These are phyloP conservation scores for Zonotrichia leucophrys DNA, from an alignment of 2,113 vertebrate genomes.

Conservation along the genomic window DNA sequence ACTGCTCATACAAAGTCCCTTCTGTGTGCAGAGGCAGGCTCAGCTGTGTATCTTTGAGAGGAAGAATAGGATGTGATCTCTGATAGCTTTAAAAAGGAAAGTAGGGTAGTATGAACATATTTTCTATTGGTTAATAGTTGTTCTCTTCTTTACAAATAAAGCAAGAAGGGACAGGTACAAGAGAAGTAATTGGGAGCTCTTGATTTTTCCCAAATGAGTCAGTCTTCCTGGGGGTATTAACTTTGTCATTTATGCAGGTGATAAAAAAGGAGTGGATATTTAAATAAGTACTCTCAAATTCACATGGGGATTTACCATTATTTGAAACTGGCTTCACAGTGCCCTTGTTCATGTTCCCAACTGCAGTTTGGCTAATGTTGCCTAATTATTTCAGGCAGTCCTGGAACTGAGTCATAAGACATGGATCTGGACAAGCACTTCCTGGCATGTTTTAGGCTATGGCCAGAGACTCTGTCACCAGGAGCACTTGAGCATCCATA, in stretches of 20 bases:
- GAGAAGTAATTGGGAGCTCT: background rate
- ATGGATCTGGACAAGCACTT: background rate
- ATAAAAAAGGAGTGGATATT: background rate
- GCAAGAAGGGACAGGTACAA: slow-evolving; percentile 60
- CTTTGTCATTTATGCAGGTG: slow-evolving; percentile 25
- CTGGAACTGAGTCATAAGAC: background rate
- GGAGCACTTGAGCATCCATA: background rate
- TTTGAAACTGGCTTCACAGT: background rate
- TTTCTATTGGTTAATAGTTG: background rate
- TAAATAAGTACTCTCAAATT: background rate
- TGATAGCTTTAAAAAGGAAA: background rate
- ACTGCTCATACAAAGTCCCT: background rate
- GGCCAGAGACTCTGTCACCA: background rate
- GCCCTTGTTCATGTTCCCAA: background rate
- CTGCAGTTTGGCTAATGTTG: background rate
- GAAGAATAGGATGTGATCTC: background rate
- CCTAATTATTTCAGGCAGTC: background rate
- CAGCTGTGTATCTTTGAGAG: background rate
- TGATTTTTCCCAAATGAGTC: slow-evolving; percentile 71
- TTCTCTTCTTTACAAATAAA: slow-evolving; percentile 12
- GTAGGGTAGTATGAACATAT: background rate
- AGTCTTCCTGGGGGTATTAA: slow-evolving; percentile 32
- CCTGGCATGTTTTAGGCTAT: background rate
- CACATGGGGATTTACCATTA: background rate
- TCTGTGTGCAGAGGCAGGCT: background rate